Conservation (phyloP, 1,140 invertebrate species). For the Armadillidium nasatum region DNA sequence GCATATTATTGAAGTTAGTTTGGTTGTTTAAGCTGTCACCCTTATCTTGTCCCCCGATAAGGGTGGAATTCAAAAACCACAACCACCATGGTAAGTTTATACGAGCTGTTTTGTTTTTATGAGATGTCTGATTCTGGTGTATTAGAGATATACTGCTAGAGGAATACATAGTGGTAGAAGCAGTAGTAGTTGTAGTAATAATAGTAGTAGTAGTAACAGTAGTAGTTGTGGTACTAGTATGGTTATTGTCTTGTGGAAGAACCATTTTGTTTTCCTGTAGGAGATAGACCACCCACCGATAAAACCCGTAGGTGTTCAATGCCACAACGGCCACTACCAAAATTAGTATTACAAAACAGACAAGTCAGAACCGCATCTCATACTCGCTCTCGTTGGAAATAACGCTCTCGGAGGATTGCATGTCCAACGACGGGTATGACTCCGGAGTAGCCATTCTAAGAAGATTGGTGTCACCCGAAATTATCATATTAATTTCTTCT, state of each 20-base stretch:
- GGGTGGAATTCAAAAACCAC: not conserved
- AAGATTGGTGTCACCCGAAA: constrained; percentile 39
- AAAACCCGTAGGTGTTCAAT: not conserved
- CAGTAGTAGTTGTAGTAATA: not conserved
- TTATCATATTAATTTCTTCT: constrained; percentile 44
- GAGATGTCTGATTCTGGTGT: too few species aligned
- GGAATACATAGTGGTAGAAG: not conserved
- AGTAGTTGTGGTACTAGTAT: not conserved
- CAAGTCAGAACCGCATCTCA: constrained; percentile 44
- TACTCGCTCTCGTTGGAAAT: constrained; percentile 40
- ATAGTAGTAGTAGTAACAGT: not conserved
- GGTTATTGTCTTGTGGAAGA: constrained; percentile 4
- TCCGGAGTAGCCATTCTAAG: constrained; percentile 42
- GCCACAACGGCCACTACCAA: not conserved
- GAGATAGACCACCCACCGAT: not conserved
- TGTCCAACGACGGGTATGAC: constrained; percentile 36
- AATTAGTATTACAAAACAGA: constrained; percentile 2
- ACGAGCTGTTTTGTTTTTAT: too few species aligned
- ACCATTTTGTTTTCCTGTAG: constrained; percentile 4
- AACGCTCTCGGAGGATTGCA: constrained; percentile 26
- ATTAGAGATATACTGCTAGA: too few species aligned
- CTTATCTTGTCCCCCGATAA: not conserved
- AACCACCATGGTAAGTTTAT: too few species aligned
- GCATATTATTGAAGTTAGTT: not conserved
- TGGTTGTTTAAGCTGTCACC: not conserved